Evolutionary conservation across 2,113 vertebrate genomes (phyloP), one percentile per base, ranked within the genome.

Genomic region (Pandion haliaetus): DNA sequence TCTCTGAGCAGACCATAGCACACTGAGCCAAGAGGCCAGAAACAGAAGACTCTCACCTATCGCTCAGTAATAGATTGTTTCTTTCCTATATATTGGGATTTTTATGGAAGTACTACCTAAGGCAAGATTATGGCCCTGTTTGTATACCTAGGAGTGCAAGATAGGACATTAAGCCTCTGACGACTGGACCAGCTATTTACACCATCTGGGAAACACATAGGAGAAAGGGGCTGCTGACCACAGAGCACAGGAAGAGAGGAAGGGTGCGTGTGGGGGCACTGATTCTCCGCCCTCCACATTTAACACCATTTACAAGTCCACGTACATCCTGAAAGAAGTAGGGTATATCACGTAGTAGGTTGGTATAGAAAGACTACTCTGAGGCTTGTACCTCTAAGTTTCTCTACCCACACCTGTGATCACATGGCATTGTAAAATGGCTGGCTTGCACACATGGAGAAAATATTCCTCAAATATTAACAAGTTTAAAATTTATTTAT

Each of bases 401-500:
- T 55, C 52, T 55, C 36, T 17, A 1, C 12, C 49, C 21, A 16
- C 29, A 34, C 29, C 4, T 40, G 9, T 26, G 55, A 28, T 55
- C 57, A 32, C 6, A 3, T 14, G 76, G 26, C 26, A 1, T 6
- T 62, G 59, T 21, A 10, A 21, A 40, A 42, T 8, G 70, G 5
- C 44, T 76, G 78, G 42, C 44, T 65, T 76, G 61, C 49, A 34
- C 66, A 40, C 69, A 14, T 1, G 44, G 57, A 72, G 54, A 58
- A 84, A 76, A 85, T 14, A 31, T 32, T 82, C 84, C 81, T 95
- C 74, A 80, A 90, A 82, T 78, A 70, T 66, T 72, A 80, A 73
- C 50, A 17, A 78, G 31, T 73, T 61, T 50, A 34, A 96, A 88
- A 93, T 73, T 74, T 89, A 74, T 79, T 95, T 95, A 96, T 93